These are phyloP conservation scores for Chascanopsetta lugubris DNA, from an alignment of 2,113 vertebrate species.

Conservation along the genomic window DNA sequence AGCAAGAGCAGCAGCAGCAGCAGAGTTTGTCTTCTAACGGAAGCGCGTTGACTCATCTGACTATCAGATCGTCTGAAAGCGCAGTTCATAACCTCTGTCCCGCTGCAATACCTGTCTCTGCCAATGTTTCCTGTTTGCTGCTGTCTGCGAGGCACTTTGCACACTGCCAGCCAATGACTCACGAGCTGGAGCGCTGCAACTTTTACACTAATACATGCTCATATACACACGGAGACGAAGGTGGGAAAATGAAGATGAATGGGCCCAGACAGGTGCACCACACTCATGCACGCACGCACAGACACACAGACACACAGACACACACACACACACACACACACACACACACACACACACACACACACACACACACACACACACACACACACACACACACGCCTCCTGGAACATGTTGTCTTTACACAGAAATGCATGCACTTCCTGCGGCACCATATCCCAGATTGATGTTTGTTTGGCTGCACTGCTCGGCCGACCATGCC, in stretches of 20 bases:
- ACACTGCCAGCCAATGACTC: conserved; percentile 49
- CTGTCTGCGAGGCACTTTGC: conserved; percentile 41
- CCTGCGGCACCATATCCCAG: conserved; percentile 31
- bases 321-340: conserved; percentile 2
- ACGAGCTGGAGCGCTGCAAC: conserved; percentile 16
- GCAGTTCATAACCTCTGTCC: conserved; percentile 32
- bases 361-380: neutral
- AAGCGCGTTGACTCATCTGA: conserved; percentile 40
- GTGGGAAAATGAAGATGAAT: conserved; percentile 32
- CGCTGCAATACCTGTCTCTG: conserved; percentile 45
- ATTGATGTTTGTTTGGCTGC: conserved; percentile 46
- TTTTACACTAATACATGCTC: conserved; percentile 16
- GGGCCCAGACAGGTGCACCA: conserved; percentile 10
- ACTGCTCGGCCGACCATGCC: conserved; percentile 24
- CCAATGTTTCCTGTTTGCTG: conserved; percentile 40
- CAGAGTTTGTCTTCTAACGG: conserved; percentile 8
- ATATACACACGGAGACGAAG: conserved; percentile 13
- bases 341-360: neutral
- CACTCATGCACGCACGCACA: too few relatives aligned
- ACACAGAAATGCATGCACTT: conserved; percentile 22
- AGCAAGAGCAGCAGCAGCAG: conserved; percentile 13
- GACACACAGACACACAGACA: neutral
- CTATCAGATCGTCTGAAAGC: conserved; percentile 38
- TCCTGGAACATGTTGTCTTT: too few relatives aligned
- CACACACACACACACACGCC: neutral